A percentile compares a stretch with the other conserved stretches of the same genome.
phyloP scores from a whole-genome alignment of 2,888 invertebrate genomes.

The Lasius fuliginosus region DNA sequence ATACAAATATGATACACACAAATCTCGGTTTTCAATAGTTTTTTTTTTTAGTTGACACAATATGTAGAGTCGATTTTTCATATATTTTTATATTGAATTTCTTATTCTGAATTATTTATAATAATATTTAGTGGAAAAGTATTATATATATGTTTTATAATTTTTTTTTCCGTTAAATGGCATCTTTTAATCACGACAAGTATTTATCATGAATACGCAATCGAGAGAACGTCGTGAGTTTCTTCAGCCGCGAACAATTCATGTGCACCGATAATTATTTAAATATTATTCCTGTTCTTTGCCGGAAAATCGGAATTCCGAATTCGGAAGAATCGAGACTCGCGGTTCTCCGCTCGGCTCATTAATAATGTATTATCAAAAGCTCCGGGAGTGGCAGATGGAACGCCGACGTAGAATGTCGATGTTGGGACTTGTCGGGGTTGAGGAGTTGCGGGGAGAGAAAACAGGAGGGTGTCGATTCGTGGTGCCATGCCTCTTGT shows the following conservation, averaged over 20 bases:
- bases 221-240: background rate
- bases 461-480: background rate
- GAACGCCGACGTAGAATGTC: conserved; percentile 35
- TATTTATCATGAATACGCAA: conserved; percentile 36
- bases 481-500: conserved; percentile 36
- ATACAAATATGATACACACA: background rate
- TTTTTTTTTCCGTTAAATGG: background rate
- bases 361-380: conserved; percentile 58
- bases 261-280: conserved; percentile 50
- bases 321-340: conserved; percentile 50
- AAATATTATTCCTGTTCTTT: conserved; percentile 52
- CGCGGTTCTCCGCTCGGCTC: conserved; percentile 22
- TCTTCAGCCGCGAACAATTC: conserved; percentile 26
- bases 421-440: conserved; percentile 7
- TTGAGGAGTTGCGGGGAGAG: background rate
- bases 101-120: background rate
- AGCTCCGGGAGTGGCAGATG: conserved; percentile 50
- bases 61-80: background rate
- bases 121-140: background rate
- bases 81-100: conserved; percentile 12
- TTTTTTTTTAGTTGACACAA: conserved; percentile 15
- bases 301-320: conserved; percentile 30
- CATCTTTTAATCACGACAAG: conserved; percentile 28
- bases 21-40: conserved; percentile 3
- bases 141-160: background rate